These are phyloP conservation scores for Melanocharis versteri DNA, from an alignment of 2,113 vertebrate species.

Conservation along the genomic window DNA sequence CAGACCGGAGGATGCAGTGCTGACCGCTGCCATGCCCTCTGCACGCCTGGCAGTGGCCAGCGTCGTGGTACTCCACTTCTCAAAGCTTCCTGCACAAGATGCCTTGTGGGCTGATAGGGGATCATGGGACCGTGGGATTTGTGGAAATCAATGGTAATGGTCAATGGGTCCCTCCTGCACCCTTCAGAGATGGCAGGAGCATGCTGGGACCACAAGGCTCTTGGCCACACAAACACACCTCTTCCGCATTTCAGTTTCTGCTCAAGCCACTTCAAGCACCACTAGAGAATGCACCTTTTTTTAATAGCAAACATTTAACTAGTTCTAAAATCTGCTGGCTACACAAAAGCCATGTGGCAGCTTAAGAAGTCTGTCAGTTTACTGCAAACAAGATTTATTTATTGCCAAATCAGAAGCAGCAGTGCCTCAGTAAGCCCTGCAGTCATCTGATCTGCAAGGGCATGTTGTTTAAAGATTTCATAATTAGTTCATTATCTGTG, in stretches of 20 bases:
- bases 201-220: background rate
- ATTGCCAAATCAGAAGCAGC: background rate
- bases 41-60: background rate
- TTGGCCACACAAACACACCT: background rate
- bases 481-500: background rate
- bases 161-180: background rate
- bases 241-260: background rate
- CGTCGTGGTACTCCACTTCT: rapidly evolving
- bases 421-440: background rate
- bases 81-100: background rate
- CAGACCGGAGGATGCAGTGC: background rate
- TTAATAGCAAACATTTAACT: conserved; percentile 4
- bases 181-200: background rate
- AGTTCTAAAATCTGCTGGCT: background rate
- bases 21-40: background rate
- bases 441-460: background rate
- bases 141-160: background rate
- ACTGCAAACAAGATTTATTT: background rate
- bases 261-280: conserved; percentile 15
- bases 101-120: background rate
- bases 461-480: background rate
- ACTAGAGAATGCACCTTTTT: background rate
- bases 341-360: background rate
- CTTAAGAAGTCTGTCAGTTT: conserved; percentile 6
- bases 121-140: background rate